Evolutionary conservation across 2,888 invertebrate genomes (phyloP), one percentile per base, ranked within the genome.

Genomic region (Onchidella celtica): DNA sequence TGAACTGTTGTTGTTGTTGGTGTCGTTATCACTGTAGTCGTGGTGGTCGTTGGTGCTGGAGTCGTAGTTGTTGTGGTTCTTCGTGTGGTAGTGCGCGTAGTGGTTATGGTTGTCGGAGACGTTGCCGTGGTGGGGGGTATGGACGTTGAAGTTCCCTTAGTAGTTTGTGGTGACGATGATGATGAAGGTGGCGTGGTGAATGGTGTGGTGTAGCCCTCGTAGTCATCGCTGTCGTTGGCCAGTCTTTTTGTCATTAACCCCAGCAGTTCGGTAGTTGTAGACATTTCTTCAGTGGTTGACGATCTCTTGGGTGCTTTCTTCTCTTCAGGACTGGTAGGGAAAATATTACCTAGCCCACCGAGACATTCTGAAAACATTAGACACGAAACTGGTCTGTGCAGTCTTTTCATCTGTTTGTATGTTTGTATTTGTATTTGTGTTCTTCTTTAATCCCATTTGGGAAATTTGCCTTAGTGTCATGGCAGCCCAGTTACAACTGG

Each of bases 321-420:
- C 27, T 38, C 61, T 72, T 83, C 83, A 9, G 57, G 72, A 0
- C 73, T 79, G n/a, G 80, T 79, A 3, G 86, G 86, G 61, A 86
- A 86, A 36, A 86, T 86, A 70, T 86, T 86, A 47, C 79, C 83
- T 27, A 86, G 74, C 0, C 86, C 86, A 14, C 86, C 86, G 6
- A 86, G 83, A 17, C 81, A 79, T 55, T 85, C 86, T 86, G 70
- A 38, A 65, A n/a, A 36, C n/a, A n/a, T n/a, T n/a, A n/a, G n/a
- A n/a, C n/a, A n/a, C n/a, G n/a, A n/a, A n/a, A n/a, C n/a, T n/a
- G n/a, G n/a, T n/a, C n/a, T n/a, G n/a, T n/a, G n/a, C n/a, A n/a
- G n/a, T n/a, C n/a, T n/a, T n/a, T n/a, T n/a, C n/a, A n/a, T n/a
- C n/a, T n/a, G n/a, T n/a, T n/a, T n/a, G n/a, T n/a, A n/a, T n/a